These are phyloP conservation scores for Drosophila testacea DNA, from an alignment of 2,888 invertebrate genomes.

Conservation along the genomic window DNA sequence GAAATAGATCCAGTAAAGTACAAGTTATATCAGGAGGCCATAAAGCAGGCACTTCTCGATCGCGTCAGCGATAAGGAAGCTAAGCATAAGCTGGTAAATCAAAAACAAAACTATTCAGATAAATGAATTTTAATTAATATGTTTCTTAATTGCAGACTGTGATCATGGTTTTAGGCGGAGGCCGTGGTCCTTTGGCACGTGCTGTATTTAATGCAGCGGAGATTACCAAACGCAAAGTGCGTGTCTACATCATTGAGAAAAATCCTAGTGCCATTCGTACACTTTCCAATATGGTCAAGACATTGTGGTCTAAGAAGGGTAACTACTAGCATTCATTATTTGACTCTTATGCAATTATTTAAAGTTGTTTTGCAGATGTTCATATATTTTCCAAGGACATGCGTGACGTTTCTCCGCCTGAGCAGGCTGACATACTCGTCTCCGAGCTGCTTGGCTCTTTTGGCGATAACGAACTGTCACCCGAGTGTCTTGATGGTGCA, in stretches of 20 bases:
- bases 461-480: conserved; percentile 99
- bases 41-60: conserved; percentile 90
- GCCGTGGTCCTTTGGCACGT: conserved; percentile 96
- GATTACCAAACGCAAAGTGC: conserved; percentile 90
- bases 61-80: conserved; percentile 85
- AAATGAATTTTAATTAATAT: neutral
- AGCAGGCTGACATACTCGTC: conserved; percentile 97
- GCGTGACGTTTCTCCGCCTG: conserved; percentile 92
- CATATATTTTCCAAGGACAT: conserved; percentile 94
- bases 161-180: conserved; percentile 96
- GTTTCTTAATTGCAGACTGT: conserved; percentile 84
- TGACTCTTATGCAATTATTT: neutral
- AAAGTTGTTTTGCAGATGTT: conserved; percentile 85
- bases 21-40: conserved; percentile 93
- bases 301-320: conserved; percentile 90
- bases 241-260: conserved; percentile 98
- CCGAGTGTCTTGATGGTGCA: conserved; percentile 98
- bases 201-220: conserved; percentile 93
- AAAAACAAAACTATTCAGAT: neutral
- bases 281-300: conserved; percentile 90
- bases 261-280: conserved; percentile 98
- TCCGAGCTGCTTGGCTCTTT: conserved; percentile 98
- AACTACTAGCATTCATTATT: neutral
- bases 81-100: conserved; percentile 86
- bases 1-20: conserved; percentile 99